A percentile compares a stretch with the other conserved stretches of the same genome.
Conservation (phyloP, 2,797 vertebrate genomes). For the Vultur gryphus region DNA sequence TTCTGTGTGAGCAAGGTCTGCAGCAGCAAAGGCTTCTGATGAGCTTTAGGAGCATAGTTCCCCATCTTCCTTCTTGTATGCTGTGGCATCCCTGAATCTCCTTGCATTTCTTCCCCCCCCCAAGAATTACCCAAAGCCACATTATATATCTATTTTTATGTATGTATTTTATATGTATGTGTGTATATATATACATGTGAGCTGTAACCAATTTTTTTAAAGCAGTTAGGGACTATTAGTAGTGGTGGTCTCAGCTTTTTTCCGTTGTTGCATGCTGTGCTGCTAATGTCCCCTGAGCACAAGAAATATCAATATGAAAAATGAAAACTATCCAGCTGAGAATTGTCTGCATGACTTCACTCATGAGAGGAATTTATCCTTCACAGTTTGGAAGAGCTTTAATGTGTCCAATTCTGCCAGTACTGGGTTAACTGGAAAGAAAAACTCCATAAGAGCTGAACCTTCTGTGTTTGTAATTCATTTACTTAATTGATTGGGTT, state of each 20-base stretch:
- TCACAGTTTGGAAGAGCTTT: neutral
- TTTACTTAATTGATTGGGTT: neutral
- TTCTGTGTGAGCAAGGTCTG: neutral
- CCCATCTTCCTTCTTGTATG: neutral
- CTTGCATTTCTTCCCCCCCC: neutral
- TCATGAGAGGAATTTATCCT: neutral
- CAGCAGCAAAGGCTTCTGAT: neutral
- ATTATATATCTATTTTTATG: neutral
- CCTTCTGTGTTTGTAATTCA: neutral
- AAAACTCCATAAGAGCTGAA: neutral
- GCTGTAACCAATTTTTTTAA: neutral
- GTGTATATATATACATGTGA: neutral
- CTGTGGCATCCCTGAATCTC: neutral
- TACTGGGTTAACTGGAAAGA: neutral
- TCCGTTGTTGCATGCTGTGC: neutral
- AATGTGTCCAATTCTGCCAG: neutral
- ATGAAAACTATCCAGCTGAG: neutral
- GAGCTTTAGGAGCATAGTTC: neutral
- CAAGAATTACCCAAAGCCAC: neutral
- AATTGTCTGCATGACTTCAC: neutral
- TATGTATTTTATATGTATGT: neutral
- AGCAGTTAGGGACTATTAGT: neutral
- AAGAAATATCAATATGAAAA: neutral
- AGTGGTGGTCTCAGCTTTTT: neutral
- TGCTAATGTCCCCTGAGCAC: neutral